Evolutionary conservation across 2,888 invertebrate genomes (phyloP).

Genomic region (Euproctis similis): DNA sequence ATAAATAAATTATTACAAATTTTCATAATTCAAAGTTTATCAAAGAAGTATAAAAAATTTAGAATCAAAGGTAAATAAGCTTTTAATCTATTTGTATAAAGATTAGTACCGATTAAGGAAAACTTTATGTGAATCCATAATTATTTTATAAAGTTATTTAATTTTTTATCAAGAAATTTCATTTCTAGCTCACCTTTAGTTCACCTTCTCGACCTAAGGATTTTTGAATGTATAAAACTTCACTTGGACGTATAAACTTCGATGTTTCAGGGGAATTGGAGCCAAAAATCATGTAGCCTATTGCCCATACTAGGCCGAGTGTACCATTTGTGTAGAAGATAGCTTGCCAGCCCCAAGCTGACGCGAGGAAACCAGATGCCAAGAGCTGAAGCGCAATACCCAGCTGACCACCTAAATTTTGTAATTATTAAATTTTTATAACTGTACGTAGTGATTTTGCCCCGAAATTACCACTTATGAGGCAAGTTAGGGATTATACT

Average conservation of each 20-base stretch:
- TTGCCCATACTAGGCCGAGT: constrained; percentile 77
- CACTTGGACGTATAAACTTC: constrained; percentile 77
- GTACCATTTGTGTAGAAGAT: constrained; percentile 85
- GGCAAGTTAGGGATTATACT: no score
- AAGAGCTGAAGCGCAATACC: constrained; percentile 86
- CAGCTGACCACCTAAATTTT: constrained; percentile 79
- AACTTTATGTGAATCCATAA: no score
- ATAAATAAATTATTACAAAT: no score
- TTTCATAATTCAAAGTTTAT: no score
- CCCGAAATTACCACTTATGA: no score
- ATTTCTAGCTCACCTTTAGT: constrained; percentile 57
- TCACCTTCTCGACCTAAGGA: constrained; percentile 54
- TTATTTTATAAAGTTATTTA: no score
- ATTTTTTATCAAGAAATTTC: no score
- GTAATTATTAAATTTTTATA: not conserved
- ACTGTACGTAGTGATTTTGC: no score
- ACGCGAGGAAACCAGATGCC: constrained; percentile 81
- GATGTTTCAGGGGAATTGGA: constrained; percentile 79
- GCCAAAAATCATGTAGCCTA: constrained; percentile 77
- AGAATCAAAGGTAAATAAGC: no score
- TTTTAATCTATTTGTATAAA: no score
- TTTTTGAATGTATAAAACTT: constrained; percentile 81
- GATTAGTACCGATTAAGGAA: no score
- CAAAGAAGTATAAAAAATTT: no score
- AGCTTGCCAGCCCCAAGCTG: constrained; percentile 83